Evolutionary conservation across 2,888 invertebrate species (phyloP), one percentile per base, ranked within the genome.

Genomic region (Acleris cristana): DNA sequence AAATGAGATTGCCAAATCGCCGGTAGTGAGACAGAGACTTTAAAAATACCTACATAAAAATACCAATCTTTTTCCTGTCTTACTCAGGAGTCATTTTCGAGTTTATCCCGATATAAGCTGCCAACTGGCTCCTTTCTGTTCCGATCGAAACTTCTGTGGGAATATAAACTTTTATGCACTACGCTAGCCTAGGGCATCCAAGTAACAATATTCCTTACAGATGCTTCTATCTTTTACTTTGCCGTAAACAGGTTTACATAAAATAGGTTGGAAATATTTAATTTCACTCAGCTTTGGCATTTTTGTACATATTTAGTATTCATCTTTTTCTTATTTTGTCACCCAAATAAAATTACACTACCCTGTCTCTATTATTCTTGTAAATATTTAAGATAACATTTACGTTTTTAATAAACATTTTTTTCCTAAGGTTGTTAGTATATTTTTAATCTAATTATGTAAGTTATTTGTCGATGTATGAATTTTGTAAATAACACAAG

Each of bases 81-180:
- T 58, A 30, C 56, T 16, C 40, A 12, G 34, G 49, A 63, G 62
- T 49, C 62, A 67, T 52, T 21, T 19, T 21, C 26, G 19, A 63
- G 57, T 62, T 67, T 67, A 62, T 58, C 16, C 18, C 21, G 19
- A n/a, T n/a, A 66, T 62, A 62, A 67, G 49, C 58, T 14, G 16
- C 30, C 19, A 19, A 53, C 34, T 58, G 67, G 14, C 49, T 63
- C 26, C 40, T 56, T 8, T 34, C 30, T 62, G 2, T 57, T 45
- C 30, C 19, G 45, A 18, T 58, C 40, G 40, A 62, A 62, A 63
- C 62, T 67, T 58, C 49, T 63, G 53, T 53, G 18, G 10, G 34
- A 53, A 58, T 58, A 19, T 6, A 23, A 14, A 19, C 53, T 54
- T 62, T 56, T 67, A 44, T 62, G 34, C 7, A 53, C 48, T 48